Evolutionary conservation across 1,140 invertebrate genomes (phyloP).

Genomic region (Drosophila sp.): DNA sequence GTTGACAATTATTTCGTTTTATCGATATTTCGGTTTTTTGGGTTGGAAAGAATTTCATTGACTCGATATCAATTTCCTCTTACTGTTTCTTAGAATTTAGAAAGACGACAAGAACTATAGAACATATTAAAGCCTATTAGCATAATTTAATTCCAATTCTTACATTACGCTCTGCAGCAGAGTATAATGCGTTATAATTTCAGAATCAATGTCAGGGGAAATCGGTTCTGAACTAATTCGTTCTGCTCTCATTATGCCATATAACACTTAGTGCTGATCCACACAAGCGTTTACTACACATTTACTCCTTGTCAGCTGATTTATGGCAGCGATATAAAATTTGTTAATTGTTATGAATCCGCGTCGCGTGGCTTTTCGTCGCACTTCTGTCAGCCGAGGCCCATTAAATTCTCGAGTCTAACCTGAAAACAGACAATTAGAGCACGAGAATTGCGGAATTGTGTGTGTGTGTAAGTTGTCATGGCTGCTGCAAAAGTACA

Average conservation of each 20-base stretch:
- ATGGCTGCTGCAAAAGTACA: background rate
- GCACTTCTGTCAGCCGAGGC: background rate
- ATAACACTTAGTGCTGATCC: conserved; percentile 12
- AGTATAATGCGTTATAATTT: background rate
- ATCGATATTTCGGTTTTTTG: background rate
- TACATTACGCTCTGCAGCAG: background rate
- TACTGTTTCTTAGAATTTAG: too few species aligned
- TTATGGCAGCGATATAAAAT: conserved; percentile 67
- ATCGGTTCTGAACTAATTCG: background rate
- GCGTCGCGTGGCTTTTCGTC: background rate
- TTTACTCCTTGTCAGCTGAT: conserved; percentile 43
- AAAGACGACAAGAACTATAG: too few species aligned
- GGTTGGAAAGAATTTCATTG: background rate
- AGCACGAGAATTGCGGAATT: conserved; percentile 31
- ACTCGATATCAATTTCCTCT: too few species aligned
- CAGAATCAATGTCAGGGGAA: background rate
- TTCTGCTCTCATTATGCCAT: conserved; percentile 2
- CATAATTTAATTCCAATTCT: too few species aligned
- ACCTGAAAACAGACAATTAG: conserved; percentile 70
- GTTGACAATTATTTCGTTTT: background rate
- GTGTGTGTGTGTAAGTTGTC: background rate
- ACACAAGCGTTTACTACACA: conserved; percentile 36
- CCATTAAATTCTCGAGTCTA: conserved; percentile 18
- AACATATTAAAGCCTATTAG: too few species aligned
- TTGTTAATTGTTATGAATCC: conserved; percentile 59